Evolutionary conservation across 2,113 vertebrate genomes (phyloP).

Genomic region (Carlito syrichta): DNA sequence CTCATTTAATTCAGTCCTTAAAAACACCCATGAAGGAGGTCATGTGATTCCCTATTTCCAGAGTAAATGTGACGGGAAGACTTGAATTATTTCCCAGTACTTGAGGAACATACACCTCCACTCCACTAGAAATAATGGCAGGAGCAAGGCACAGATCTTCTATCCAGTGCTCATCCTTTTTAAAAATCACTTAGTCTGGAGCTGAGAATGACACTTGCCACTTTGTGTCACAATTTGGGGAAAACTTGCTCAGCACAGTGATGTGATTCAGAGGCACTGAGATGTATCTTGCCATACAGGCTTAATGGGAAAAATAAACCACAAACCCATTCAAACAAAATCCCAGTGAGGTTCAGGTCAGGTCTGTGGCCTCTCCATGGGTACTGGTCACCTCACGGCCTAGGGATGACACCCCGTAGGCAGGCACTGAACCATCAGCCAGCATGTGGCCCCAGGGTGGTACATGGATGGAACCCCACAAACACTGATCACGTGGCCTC

Average conservation of each 20-base stretch:
- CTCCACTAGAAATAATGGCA: no score
- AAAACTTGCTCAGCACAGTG: no score
- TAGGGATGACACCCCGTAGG: background rate
- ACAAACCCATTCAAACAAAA: background rate
- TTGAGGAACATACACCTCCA: no score
- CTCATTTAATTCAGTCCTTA: background rate
- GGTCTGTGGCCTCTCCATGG: fast-evolving
- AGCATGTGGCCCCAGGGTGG: background rate
- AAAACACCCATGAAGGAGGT: no score
- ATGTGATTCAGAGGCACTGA: no score
- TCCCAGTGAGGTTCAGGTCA: fast-evolving
- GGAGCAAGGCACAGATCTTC: fast-evolving
- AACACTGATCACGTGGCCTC: no score
- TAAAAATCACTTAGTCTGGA: no score
- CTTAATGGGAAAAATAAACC: background rate
- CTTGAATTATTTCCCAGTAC: no score
- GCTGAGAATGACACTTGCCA: background rate
- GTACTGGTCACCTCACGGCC: fast-evolving
- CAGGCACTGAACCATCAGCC: background rate
- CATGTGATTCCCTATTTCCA: background rate
- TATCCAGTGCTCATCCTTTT: no score
- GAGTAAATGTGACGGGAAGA: background rate
- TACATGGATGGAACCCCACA: no score
- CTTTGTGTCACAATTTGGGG: fast-evolving
- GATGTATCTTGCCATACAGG: fast-evolving